Evolutionary conservation across 92 coral and sea anemone genomes (phyloP).

Genomic region (Isaurus tuberculatus): DNA sequence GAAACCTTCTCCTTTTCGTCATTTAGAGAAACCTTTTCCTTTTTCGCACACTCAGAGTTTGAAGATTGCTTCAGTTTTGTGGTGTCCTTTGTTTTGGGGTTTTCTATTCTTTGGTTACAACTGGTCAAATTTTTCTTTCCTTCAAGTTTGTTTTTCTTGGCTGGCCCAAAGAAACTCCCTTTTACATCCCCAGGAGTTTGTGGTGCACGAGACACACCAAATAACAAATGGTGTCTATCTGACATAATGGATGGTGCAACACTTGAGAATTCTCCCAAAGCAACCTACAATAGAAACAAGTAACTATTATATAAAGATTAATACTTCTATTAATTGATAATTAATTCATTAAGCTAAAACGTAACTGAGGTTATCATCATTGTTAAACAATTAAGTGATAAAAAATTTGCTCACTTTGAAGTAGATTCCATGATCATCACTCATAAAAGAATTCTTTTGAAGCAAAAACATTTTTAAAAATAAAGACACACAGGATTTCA

Average conservation of each 20-base stretch:
- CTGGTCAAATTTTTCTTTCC: not conserved
- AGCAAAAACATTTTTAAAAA: too few relatives aligned
- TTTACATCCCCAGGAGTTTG: slow-evolving; percentile 84
- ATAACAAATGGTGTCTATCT: slow-evolving; percentile 62
- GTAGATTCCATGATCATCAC: too few relatives aligned
- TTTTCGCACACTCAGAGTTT: not conserved
- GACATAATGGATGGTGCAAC: slow-evolving; percentile 60
- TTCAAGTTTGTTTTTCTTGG: not conserved
- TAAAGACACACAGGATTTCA: too few relatives aligned
- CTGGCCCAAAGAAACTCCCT: slow-evolving; percentile 42
- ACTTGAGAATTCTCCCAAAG: slow-evolving; percentile 68
- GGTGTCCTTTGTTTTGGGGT: not conserved
- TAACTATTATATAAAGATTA: not conserved
- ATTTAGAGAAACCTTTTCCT: not conserved
- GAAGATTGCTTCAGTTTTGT: slow-evolving; percentile 29
- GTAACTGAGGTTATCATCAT: too few relatives aligned
- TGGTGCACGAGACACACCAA: slow-evolving; percentile 78
- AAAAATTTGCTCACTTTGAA: too few relatives aligned
- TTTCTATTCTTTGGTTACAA: not conserved
- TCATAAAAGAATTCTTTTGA: too few relatives aligned
- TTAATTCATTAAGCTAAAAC: too few relatives aligned
- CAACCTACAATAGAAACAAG: slow-evolving; percentile 57
- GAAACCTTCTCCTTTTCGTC: not conserved
- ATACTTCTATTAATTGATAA: not conserved
- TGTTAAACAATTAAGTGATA: too few relatives aligned